Base-by-base conservation (phyloP, 2,888 invertebrate species). In the Neria commutata region DNA sequence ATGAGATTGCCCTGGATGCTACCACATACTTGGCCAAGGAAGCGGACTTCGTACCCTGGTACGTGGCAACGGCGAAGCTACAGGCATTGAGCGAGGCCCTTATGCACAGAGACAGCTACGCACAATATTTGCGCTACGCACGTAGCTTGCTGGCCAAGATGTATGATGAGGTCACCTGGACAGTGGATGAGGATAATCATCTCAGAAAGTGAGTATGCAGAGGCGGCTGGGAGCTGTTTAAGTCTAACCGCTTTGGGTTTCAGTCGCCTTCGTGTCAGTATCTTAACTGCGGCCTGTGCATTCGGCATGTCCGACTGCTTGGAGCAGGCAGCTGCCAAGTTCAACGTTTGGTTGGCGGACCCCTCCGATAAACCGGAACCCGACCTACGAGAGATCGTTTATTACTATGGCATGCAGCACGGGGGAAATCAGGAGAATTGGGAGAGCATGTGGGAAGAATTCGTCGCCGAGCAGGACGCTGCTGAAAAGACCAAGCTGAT, bases 401-500 rank as follows among this genome's bases (percentile, higher is more conserved):
- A 91, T 76, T 85, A 84, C 73, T 87, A 88, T 70, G 91, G 91
- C 86, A 89, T 91, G 86, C 83, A 84, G 63, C 78, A 84, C 24
- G 83, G 84, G 16, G 85, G 86, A 1, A 81, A 82, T 34, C 85
- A 87, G 58, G 74, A 82, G 0, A 87, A 87, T 53, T 95, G 95
- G 94, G 84, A 91, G 17, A 79, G 82, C 54, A 76, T 95, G 70
- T 91, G 92, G 86, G 72, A 86, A 2, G 83, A 86, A 52, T 95
- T 90, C 77, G 70, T 85, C 54, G 80, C 82, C 0, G 94, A 94
- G 75, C 83, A 83, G 3, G 91, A 94, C 72, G 91, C 92, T 0
- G 89, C 88, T 56, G 94, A 95, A 73, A 90, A 89, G 74, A 65
- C 85, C 0, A 90, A 90, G 72, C 76, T 95, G 3, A 84, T 93